Evolutionary conservation across 2,797 vertebrate species (phyloP), one percentile per base, ranked within the genome.

Genomic region (Poeciliopsis turneri): DNA sequence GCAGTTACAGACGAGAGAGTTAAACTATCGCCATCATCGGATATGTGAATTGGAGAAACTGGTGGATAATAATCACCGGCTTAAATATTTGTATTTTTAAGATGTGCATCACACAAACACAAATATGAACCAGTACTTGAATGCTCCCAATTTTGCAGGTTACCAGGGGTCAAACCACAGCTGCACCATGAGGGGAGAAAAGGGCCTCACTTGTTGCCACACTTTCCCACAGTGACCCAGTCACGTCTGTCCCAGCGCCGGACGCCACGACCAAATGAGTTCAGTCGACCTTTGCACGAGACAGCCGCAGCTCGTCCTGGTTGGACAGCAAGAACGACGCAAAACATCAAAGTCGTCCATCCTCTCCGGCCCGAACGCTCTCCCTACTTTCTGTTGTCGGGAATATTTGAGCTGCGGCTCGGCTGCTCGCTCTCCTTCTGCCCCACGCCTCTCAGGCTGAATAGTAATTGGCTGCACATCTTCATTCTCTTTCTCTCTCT

Each of bases 401-500:
- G 78, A 87, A 88, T 85, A 90, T 91, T 86, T 87, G 80, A 92
- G 87, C 84, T 89, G 81, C 78, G 85, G 80, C 25, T 55, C 85
- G 82, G 59, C 84, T 45, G 64, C 79, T 79, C 81, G 86, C 78
- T 82, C 80, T 84, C 82, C 82, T 80, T 83, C 78, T 73, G 75
- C 82, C 86, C 87, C 79, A 68, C 78, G 90, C 88, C 91, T 77
- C 90, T 83, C 79, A 0, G 82, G 84, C 87, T 83, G 94, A 94
- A 93, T 93, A 93, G 82, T 88, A 93, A 94, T 92, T 87, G 92
- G 89, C 78, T 76, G 64, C 64, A 78, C 39, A 90, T 85, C 89
- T 91, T 82, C 77, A 79, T 89, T 84, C 76, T 83, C 80, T 74
- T 15, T 75, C 70, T 55, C 82, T 76, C 72, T 55, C 82, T 76